Conservation (phyloP, 2,888 invertebrate species). For the Neoaliturus tenellus region DNA sequence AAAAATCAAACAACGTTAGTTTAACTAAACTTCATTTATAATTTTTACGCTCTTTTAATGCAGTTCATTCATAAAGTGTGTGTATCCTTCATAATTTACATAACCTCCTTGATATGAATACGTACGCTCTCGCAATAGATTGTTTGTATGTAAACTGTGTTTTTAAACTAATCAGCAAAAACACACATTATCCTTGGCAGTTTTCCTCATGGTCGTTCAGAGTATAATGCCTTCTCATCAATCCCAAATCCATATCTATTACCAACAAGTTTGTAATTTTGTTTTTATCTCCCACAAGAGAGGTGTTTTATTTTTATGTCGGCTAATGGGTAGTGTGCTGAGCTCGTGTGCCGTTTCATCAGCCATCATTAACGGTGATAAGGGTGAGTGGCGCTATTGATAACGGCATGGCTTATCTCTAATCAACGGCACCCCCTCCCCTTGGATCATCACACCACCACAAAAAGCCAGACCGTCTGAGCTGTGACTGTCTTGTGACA, state of each 20-base stretch:
- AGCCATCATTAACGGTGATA: neutral
- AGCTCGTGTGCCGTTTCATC: neutral
- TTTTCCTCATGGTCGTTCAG: no score
- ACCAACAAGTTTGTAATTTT: neutral
- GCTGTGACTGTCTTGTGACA: neutral
- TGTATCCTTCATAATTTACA: no score
- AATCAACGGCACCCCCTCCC: neutral
- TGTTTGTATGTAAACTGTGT: no score
- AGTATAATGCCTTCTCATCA: neutral
- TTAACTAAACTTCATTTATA: no score
- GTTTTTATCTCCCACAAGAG: neutral
- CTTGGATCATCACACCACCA: neutral
- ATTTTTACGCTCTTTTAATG: no score
- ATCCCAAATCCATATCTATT: neutral
- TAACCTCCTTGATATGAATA: no score
- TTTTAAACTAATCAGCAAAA: no score
- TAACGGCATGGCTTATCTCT: neutral
- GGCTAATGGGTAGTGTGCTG: neutral
- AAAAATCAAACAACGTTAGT: no score
- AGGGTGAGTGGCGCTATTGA: conserved; percentile 9
- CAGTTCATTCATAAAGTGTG: no score
- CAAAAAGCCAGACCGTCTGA: neutral
- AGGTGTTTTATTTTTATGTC: neutral
- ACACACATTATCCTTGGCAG: no score
- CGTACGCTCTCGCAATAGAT: no score